Evolutionary conservation across 2,888 invertebrate genomes (phyloP), one percentile per base, ranked within the genome.

Genomic region (Diaprepes abbreviatus): DNA sequence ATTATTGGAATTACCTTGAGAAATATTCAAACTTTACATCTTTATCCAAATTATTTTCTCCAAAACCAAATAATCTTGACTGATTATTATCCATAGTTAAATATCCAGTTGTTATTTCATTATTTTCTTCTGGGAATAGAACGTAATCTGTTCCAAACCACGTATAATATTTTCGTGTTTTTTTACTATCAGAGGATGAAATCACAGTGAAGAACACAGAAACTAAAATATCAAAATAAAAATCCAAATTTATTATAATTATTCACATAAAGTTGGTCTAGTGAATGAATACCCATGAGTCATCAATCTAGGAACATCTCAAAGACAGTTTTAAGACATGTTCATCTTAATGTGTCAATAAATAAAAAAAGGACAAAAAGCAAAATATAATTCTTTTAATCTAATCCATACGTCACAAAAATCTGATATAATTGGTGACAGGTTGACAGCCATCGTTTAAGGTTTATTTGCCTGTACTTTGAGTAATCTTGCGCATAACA

Each of bases 81-180:
- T 31, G 17, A 38, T 67, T 60, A 38, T 67, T 60, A 17, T 17
- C 85, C 82, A 52, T 83, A 70, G 68, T 70, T 9, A 80, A 74
- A 68, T 78, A 77, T 4, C 75, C 80, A 19, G 73, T 68, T 6
- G 74, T 82, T 0, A 80, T 83, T 14, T 79, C 80, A 4, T 85
- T 86, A 66, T 86, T 81, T 2, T 87, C 86, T 62, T 86, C 86
- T 1, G 85, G 76, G 73, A 85, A 85, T 65, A 85, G 78, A 59
- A 88, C 78, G 85, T 86, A 88, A 35, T 86, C 83, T 1, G 81
- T 80, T 6, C 86, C 87, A 69, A 86, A 86, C 75, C 79, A 70
- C 21, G 80, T 79, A 73, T 78, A 77, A 66, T 72, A 71, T 59
- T 74, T 35, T 57, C 67, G 70, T 1, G 75, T 9, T 12, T 65